Conservation (phyloP, 2,797 vertebrate species). For the Acanthurus lineatus region DNA sequence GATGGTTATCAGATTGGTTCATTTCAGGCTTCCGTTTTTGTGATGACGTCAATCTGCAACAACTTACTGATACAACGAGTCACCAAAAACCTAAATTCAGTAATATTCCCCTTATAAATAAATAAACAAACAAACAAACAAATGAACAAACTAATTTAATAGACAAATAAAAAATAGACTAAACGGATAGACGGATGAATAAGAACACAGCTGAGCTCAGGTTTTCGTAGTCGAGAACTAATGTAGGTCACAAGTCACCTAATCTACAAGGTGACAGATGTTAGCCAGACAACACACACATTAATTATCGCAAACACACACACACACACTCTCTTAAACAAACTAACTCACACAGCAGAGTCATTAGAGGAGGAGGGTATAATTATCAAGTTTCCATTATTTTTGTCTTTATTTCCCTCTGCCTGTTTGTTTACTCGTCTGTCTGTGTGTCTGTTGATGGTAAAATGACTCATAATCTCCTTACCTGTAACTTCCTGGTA, state of each 20-base stretch:
- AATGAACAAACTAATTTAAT: too few species aligned
- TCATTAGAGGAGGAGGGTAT: background rate
- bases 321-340: conserved; percentile 1
- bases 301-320: background rate
- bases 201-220: too few species aligned
- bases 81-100: too few species aligned
- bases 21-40: too few species aligned
- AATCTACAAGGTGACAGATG: conserved; percentile 11
- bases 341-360: background rate
- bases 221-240: too few species aligned
- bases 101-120: too few species aligned
- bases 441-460: background rate
- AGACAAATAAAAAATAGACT: too few species aligned
- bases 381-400: background rate
- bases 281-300: background rate
- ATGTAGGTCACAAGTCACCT: background rate
- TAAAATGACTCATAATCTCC: conserved; percentile 61
- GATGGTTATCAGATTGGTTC: too few species aligned
- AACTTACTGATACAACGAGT: too few species aligned
- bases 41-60: too few species aligned
- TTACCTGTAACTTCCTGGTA: conserved; percentile 66
- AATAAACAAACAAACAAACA: too few species aligned
- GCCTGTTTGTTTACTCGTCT: background rate
- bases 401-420: background rate
- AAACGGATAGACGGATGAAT: too few species aligned